Evolutionary conservation across 2,113 vertebrate species (phyloP).

Genomic region (Mesitornis unicolor): DNA sequence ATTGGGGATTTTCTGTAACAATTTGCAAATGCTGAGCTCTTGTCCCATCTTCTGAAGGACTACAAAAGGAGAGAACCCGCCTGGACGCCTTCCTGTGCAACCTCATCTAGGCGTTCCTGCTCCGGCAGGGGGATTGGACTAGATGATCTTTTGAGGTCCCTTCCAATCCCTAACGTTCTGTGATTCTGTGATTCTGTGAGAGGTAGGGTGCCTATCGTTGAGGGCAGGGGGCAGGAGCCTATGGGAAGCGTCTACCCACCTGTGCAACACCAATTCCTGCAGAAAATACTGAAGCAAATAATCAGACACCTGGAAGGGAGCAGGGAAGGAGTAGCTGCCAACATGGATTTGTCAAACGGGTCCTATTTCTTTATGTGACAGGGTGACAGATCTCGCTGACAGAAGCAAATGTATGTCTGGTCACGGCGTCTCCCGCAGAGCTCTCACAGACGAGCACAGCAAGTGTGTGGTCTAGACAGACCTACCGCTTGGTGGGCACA

Average conservation of each 20-base stretch:
- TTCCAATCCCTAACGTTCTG: no score
- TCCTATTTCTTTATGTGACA: constrained; percentile 38
- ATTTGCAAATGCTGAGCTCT: neutral
- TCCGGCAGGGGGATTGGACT: no score
- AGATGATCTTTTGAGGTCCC: no score
- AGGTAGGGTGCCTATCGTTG: neutral
- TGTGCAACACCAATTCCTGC: neutral
- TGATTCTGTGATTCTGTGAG: no score
- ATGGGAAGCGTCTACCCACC: neutral
- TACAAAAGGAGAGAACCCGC: neutral
- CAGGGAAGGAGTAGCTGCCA: constrained; percentile 20
- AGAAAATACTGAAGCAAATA: constrained; percentile 1
- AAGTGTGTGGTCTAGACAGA: constrained; percentile 54
- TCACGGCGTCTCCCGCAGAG: neutral
- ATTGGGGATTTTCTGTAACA: neutral
- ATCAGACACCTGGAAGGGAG: constrained; percentile 28
- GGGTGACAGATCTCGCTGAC: constrained; percentile 46
- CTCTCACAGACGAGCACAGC: neutral
- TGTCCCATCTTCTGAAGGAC: neutral
- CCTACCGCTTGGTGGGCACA: neutral
- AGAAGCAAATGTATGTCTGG: constrained; percentile 54
- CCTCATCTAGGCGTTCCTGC: no score
- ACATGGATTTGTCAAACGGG: neutral
- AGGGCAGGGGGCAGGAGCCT: neutral
- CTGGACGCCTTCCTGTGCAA: no score